These are phyloP conservation scores for Champsocephalus esox DNA, from an alignment of 2,797 vertebrate species.

Conservation along the genomic window DNA sequence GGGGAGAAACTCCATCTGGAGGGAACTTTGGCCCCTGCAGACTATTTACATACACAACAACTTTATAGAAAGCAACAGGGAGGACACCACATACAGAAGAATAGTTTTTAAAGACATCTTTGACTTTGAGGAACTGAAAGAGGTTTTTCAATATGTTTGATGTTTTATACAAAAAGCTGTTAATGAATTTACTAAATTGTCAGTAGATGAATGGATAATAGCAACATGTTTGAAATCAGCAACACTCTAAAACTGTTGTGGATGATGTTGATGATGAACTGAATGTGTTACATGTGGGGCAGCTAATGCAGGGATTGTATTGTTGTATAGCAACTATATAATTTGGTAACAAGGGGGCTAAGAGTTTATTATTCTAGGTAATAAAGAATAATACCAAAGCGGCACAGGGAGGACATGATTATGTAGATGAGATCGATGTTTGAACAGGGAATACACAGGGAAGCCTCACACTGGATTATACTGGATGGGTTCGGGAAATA, in stretches of 20 bases:
- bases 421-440: slow-evolving; percentile 74
- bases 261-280: slow-evolving; percentile 58
- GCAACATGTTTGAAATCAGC: no score
- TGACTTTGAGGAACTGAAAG: no score
- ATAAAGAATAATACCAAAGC: slow-evolving; percentile 79
- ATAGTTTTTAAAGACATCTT: no score
- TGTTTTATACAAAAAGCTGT: no score
- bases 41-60: no score
- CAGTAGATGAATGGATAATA: no score
- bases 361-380: slow-evolving; percentile 75
- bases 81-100: no score
- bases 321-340: slow-evolving; percentile 77
- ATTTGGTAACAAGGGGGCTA: slow-evolving; percentile 75
- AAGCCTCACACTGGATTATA: slow-evolving; percentile 22
- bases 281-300: slow-evolving; percentile 48
- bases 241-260: neutral
- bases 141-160: no score
- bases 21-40: no score
- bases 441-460: slow-evolving; percentile 61
- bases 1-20: no score
- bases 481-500: slow-evolving; percentile 14
- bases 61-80: no score
- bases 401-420: slow-evolving; percentile 70
- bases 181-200: no score
- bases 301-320: slow-evolving; percentile 60